phyloP scores from a whole-genome alignment of 2,113 vertebrate genomes.

The Triplophysa tibetana region DNA sequence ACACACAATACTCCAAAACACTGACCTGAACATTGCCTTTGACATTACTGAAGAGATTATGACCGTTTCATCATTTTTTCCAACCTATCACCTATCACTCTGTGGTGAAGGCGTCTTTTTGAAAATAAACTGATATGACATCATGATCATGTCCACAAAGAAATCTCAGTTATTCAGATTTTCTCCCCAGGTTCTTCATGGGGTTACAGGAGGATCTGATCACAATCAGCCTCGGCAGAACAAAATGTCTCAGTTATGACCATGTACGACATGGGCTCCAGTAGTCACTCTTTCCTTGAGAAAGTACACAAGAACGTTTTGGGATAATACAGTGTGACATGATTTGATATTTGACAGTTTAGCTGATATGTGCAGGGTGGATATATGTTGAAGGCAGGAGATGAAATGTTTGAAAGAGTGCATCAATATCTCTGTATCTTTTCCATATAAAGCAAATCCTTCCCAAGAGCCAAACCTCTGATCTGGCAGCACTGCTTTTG shows the following conservation, averaged over 20 bases:
- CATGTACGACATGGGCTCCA: neutral
- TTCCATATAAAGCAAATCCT: slow-evolving; percentile 46
- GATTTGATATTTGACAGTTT: slow-evolving; percentile 13
- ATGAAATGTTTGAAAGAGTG: neutral
- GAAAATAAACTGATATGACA: slow-evolving; percentile 35
- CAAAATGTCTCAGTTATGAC: slow-evolving; percentile 10
- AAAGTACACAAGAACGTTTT: neutral
- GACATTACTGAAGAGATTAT: neutral
- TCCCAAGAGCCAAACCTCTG: slow-evolving; percentile 36
- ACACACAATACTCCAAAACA: slow-evolving; percentile 17
- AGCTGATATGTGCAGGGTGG: neutral
- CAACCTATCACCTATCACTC: slow-evolving; percentile 8
- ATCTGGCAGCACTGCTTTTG: slow-evolving; percentile 40
- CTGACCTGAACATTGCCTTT: slow-evolving; percentile 28
- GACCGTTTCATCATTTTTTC: slow-evolving; percentile 19
- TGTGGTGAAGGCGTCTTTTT: slow-evolving; percentile 4
- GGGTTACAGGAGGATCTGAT: slow-evolving; percentile 39
- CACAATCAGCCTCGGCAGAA: slow-evolving; percentile 34
- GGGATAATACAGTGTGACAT: neutral
- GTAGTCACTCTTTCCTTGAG: slow-evolving; percentile 1
- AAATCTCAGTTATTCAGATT: slow-evolving; percentile 36
- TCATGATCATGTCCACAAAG: slow-evolving; percentile 38
- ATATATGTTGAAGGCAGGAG: neutral
- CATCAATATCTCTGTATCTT: neutral
- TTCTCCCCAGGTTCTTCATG: slow-evolving; percentile 8